A percentile compares a stretch with the other conserved stretches of the same genome.
phyloP scores from a whole-genome alignment of 2,797 vertebrate genomes.

The Astyanax mexicanus region DNA sequence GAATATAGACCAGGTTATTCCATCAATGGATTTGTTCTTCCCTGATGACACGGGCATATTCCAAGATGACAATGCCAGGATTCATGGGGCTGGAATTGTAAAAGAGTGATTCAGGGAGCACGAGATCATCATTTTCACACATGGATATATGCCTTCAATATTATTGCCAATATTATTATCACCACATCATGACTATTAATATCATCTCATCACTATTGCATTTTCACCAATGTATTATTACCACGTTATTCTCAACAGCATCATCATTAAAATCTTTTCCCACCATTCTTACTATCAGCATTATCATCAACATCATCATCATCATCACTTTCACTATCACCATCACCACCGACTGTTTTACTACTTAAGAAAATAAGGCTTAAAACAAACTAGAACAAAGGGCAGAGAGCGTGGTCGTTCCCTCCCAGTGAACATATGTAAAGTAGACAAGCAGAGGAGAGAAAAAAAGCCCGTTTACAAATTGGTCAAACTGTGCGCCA shows the following conservation, averaged over 20 bases:
- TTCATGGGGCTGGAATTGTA: no score
- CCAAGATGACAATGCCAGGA: no score
- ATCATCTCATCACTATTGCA: background rate
- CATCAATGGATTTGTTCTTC: no score
- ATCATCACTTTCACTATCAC: background rate
- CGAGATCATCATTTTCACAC: no score
- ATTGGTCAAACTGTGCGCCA: conserved; percentile 46
- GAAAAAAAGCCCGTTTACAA: conserved; percentile 49
- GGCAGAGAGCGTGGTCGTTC: conserved; percentile 1
- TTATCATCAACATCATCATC: background rate
- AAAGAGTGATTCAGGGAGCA: no score
- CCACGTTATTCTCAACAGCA: background rate
- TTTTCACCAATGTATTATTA: background rate
- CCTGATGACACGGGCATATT: no score
- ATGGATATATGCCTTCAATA: no score
- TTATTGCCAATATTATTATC: no score
- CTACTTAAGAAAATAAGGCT: background rate
- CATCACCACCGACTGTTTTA: background rate
- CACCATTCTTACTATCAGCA: no score
- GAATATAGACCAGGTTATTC: no score
- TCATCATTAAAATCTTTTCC: no score
- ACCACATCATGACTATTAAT: background rate
- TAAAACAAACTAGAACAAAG: background rate
- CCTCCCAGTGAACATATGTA: conserved; percentile 14
- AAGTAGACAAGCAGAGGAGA: conserved; percentile 21